Conservation (phyloP, 2,888 invertebrate species). For the Acheta domesticus region DNA sequence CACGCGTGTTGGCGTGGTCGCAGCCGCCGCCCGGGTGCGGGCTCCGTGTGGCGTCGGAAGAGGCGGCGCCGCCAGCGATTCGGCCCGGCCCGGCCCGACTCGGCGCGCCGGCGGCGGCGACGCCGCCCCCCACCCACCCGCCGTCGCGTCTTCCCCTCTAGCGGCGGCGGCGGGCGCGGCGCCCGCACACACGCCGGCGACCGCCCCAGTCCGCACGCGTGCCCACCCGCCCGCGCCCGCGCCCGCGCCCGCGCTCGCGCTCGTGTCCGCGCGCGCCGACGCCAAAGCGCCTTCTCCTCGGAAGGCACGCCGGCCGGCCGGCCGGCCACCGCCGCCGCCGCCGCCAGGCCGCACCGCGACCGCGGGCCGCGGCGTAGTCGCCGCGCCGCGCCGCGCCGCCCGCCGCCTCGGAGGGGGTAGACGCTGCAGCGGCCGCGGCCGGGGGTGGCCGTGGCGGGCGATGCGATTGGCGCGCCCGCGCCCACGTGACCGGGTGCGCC, state of each 20-base stretch:
- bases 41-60: not conserved
- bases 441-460: not conserved
- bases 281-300: no score
- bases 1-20: not conserved
- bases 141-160: no score
- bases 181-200: no score
- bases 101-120: not conserved
- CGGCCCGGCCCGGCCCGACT: not conserved
- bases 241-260: not conserved
- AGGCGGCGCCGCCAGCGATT: not conserved
- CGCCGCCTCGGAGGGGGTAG: not conserved
- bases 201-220: not conserved
- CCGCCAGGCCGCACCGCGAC: not conserved
- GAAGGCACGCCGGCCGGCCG: not conserved
- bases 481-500: slow-evolving; percentile 9
- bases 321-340: not conserved
- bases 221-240: not conserved
- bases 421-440: not conserved
- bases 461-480: not conserved
- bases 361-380: not conserved
- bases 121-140: not conserved
- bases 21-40: not conserved
- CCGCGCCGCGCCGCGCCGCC: not conserved
- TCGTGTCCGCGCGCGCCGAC: not conserved
- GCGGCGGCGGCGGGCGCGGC: no score